phyloP scores from a whole-genome alignment of 2,888 invertebrate genomes.

The Caenorhabditis sp. region DNA sequence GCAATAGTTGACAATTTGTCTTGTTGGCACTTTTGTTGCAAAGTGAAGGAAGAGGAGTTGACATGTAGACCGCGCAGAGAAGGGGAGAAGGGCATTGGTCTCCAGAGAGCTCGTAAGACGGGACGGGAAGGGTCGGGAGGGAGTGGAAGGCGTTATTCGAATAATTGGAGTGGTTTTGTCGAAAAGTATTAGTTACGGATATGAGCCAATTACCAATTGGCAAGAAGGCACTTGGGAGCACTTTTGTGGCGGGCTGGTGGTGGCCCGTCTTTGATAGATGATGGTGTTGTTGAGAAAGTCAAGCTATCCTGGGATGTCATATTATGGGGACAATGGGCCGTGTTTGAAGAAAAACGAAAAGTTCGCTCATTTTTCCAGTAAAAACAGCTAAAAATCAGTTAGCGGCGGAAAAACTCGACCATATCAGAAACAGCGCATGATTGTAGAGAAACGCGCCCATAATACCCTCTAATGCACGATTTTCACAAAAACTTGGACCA shows the following conservation, averaged over 20 bases:
- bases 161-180: constrained; percentile 50
- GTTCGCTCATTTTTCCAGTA: no score
- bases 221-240: constrained; percentile 13
- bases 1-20: constrained; percentile 26
- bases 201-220: constrained; percentile 55
- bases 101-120: constrained; percentile 34
- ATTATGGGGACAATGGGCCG: not conserved
- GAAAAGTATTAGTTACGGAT: constrained; percentile 58
- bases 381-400: no score
- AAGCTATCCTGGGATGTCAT: not conserved
- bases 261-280: not conserved
- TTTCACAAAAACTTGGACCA: no score
- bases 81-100: constrained; percentile 31
- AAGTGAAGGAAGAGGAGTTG: constrained; percentile 24
- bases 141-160: constrained; percentile 39
- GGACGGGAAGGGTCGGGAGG: not conserved
- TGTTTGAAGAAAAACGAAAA: not conserved
- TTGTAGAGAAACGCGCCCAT: no score
- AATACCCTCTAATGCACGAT: no score
- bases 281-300: not conserved
- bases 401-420: no score
- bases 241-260: not conserved
- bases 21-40: constrained; percentile 40
- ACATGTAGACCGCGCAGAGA: constrained; percentile 6
- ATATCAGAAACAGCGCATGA: no score